phyloP scores from a whole-genome alignment of 2,888 invertebrate species.

The Pyrrhia umbra region DNA sequence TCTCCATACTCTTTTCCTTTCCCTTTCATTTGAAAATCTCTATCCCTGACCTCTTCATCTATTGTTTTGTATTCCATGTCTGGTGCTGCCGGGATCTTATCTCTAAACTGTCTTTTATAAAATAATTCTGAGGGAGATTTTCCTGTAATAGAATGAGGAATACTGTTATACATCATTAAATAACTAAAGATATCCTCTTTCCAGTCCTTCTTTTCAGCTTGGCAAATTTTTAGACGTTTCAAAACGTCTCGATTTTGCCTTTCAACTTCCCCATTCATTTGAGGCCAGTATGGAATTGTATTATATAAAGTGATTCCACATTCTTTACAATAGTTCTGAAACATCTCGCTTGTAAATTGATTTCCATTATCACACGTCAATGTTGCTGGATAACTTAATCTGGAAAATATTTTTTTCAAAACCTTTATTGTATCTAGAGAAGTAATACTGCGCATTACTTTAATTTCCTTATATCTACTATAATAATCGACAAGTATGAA shows the following conservation, averaged over 20 bases:
- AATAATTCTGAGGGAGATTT: constrained; percentile 58
- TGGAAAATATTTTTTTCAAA: constrained; percentile 59
- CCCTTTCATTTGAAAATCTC: constrained; percentile 48
- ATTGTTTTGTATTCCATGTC: constrained; percentile 14
- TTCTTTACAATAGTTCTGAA: constrained; percentile 46
- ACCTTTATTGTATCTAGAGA: constrained; percentile 41
- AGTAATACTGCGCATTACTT: constrained; percentile 40
- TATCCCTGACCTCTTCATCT: constrained; percentile 50
- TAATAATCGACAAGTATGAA: constrained; percentile 59
- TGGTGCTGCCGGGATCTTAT: constrained; percentile 50
- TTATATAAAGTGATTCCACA: constrained; percentile 43
- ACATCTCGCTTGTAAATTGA: constrained; percentile 56
- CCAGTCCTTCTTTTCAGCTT: constrained; percentile 29
- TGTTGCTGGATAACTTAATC: constrained; percentile 50
- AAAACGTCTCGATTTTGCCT: constrained; percentile 57
- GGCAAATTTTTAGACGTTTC: constrained; percentile 51
- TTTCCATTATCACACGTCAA: constrained; percentile 32
- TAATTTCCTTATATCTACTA: constrained; percentile 56
- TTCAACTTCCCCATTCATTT: constrained; percentile 62
- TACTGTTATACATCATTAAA: constrained; percentile 53
- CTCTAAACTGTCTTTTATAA: constrained; percentile 56
- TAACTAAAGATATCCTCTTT: constrained; percentile 51
- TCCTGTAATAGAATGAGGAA: constrained; percentile 67
- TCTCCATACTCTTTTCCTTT: constrained; percentile 47
- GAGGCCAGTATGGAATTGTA: constrained; percentile 61